phyloP scores from a whole-genome alignment of 1,140 invertebrate genomes.

The Anagrus nilaparvatae region DNA sequence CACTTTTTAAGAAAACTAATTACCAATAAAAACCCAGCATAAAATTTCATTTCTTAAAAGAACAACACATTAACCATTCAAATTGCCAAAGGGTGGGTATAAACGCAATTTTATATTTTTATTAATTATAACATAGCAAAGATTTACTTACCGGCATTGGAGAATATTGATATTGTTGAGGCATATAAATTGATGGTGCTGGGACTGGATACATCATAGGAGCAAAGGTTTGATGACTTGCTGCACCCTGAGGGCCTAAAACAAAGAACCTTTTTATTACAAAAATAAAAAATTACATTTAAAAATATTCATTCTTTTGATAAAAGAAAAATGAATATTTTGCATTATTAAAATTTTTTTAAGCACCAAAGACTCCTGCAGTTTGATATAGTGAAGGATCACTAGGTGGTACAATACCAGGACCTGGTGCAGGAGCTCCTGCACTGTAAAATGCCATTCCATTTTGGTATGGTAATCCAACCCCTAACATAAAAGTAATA shows the following conservation, averaged over 20 bases:
- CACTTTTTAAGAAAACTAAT: too few species aligned
- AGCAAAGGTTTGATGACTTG: slow-evolving; percentile 36
- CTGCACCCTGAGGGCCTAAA: slow-evolving; percentile 34
- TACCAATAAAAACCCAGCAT: too few species aligned
- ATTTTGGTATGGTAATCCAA: slow-evolving; percentile 47
- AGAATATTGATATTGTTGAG: slow-evolving; percentile 40
- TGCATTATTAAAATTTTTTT: slow-evolving; percentile 3
- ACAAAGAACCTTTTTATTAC: slow-evolving; percentile 4
- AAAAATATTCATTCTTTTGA: slow-evolving; percentile 1
- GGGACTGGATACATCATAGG: slow-evolving; percentile 40
- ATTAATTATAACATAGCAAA: slow-evolving; percentile 13
- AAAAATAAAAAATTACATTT: slow-evolving; percentile 5
- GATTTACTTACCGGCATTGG: slow-evolving; percentile 37
- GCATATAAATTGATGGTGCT: slow-evolving; percentile 39
- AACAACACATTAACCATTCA: too few species aligned
- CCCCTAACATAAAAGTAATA: slow-evolving; percentile 25
- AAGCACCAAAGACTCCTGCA: slow-evolving; percentile 38
- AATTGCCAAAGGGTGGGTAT: too few species aligned
- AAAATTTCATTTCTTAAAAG: too few species aligned
- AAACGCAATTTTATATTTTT: background rate
- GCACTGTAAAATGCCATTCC: slow-evolving; percentile 48
- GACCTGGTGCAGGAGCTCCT: slow-evolving; percentile 32
- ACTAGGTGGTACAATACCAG: slow-evolving; percentile 33
- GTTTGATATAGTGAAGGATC: slow-evolving; percentile 40
- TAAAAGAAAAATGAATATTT: background rate